Base-by-base conservation (phyloP, 1,140 invertebrate genomes). In the Atta colombica region DNA sequence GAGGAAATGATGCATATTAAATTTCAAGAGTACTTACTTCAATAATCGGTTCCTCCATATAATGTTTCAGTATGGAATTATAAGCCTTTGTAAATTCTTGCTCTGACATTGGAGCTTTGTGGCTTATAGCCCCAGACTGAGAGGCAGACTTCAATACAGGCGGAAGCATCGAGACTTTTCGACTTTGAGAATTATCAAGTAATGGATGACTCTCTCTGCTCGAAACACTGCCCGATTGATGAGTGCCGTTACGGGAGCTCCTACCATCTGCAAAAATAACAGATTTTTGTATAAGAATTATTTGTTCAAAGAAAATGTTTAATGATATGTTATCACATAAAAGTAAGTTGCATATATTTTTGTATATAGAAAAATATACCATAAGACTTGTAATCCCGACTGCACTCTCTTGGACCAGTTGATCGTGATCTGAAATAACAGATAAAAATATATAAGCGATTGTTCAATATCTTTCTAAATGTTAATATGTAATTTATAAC, bases 181-280 rank as follows among this genome's bases (percentile, higher is more conserved):
- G 94, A 7, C 7, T 94, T 75, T 93, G 87, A 25, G 93, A 74
- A 61, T 25, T 92, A 39, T 95, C 94, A 61, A 93, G 81, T n/a
- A 92, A 85, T 1, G 92, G 69, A 55, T 69, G 89, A 14, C 93
- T 94, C 39, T 93, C 92, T 81, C 89, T 93, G 31, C 89, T 93
- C 25, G 91, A 93, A 3, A 91, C 85, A 85, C 90, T 94, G 69
- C 88, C 92, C 88, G 94, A 91, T 65, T 96, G 96, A 77, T 96
- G 96, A 66, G 96, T 96, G 71, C 96, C 96, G 51, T 96, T 96
- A 75, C 96, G 94, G 6, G 96, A 96, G 89, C 94, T 94, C 55
- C 95, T 94, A 68, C 95, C 95, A 94, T 96, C 95, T 96, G 90
- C 85, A 94, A 92, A 51, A 49, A 81, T 39, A 39, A 85, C 3